Base-by-base conservation (phyloP, 2,888 invertebrate genomes). In the Ectemnius continuus region DNA sequence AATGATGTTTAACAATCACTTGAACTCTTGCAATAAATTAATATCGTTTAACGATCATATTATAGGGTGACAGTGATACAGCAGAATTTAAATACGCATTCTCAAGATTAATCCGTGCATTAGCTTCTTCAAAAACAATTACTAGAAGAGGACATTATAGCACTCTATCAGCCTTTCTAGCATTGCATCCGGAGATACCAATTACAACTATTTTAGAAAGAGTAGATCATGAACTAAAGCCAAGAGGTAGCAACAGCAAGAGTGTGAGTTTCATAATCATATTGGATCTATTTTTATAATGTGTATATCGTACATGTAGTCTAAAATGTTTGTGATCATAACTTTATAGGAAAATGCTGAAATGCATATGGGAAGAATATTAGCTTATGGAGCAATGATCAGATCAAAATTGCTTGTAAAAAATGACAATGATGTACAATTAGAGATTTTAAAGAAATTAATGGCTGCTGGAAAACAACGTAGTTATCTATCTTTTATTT, bases 111-210 rank as follows among this genome's bases (percentile, higher is more conserved):
- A 92, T 96, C 2, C 92, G 95, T 80, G 96, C 96, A 75, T 91
- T 96, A 75, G 95, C 95, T 46, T 94, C 96, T 1, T 93, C 94
- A 20, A 92, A 94, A 52, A 92, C 92, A 23, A 92, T 92, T 23
- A 92, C 94, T 45, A 93, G 95, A 81, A 93, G 93, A 70, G 95
- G 96, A 26, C 95, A 94, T 90, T 96, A 94, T 87, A 92, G 94
- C 0, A 93, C 94, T 11, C 91, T 96, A 14, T 94, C 94, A n/a
- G 92, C 93, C 5, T 89, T 95, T 68, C 88, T 96, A 13, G 91
- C 90, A 57, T 91, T 92, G 64, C 91, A 92, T 71, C 90, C 92
- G 1, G 90, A 92, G 61, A 90, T 94, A 0, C 89, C 92, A 14
- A 88, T 94, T 0, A 85, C 92, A 5, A 91, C 93, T 57, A 87